phyloP scores from a whole-genome alignment of 1,140 invertebrate species.

The Armadillidium nasatum region DNA sequence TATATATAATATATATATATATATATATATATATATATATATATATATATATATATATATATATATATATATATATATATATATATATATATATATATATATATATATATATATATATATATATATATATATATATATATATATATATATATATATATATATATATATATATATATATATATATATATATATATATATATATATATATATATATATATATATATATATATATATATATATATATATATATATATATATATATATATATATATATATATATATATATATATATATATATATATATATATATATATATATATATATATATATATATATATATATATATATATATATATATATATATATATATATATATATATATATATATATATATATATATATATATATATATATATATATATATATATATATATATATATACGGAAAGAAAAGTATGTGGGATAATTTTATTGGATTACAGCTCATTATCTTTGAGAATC shows the following conservation, averaged over 20 bases:
- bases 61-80: background rate
- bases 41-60: slow-evolving; percentile 3
- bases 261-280: slow-evolving; percentile 3
- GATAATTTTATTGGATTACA: too few species aligned
- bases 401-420: too few species aligned
- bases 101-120: slow-evolving; percentile 3
- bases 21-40: slow-evolving; percentile 10
- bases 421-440: too few species aligned
- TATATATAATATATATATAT: slow-evolving; percentile 11
- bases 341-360: too few species aligned
- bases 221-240: slow-evolving; percentile 11
- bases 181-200: background rate
- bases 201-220: background rate
- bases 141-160: background rate
- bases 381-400: too few species aligned
- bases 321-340: too few species aligned
- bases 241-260: slow-evolving; percentile 8
- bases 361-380: too few species aligned
- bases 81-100: background rate
- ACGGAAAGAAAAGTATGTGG: too few species aligned
- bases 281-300: background rate
- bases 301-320: too few species aligned
- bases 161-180: slow-evolving; percentile 10
- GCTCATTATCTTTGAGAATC: too few species aligned
- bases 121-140: slow-evolving; percentile 13